Evolutionary conservation across 2,113 vertebrate genomes (phyloP).

Genomic region (Petrocephalus zakoni): DNA sequence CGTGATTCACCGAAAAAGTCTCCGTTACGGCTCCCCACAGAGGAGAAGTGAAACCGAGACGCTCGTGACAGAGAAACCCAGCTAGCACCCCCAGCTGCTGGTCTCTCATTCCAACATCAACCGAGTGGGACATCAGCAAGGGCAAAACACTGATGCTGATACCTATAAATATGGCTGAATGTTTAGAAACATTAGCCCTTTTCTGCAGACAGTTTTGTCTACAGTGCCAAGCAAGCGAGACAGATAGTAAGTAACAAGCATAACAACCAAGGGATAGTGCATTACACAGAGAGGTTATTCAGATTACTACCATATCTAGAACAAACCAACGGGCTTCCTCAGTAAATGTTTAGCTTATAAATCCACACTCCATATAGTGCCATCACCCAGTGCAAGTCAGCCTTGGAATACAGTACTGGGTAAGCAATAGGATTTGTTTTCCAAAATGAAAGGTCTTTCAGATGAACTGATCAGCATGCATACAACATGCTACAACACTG

Average conservation of each 20-base stretch:
- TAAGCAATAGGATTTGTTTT: too few species aligned
- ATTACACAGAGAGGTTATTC: background rate
- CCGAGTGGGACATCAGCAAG: background rate
- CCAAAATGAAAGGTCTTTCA: too few species aligned
- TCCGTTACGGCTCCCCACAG: background rate
- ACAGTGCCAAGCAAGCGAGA: background rate
- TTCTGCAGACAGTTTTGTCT: background rate
- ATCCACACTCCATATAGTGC: background rate
- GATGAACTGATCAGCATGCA: too few species aligned
- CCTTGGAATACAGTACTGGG: background rate
- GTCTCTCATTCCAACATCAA: background rate
- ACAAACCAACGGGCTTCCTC: background rate
- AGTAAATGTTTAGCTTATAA: background rate
- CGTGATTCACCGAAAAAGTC: background rate
- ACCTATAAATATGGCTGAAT: background rate
- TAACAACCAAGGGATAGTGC: background rate
- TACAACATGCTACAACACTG: too few species aligned
- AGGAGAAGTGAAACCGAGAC: constrained; percentile 8
- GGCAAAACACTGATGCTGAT: background rate
- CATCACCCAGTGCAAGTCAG: background rate
- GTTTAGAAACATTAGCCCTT: background rate
- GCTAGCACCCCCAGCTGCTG: background rate
- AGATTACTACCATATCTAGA: background rate
- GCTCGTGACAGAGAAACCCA: background rate
- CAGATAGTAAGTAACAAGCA: background rate